Evolutionary conservation across 2,797 vertebrate genomes (phyloP).

Genomic region (Limosa lapponica): DNA sequence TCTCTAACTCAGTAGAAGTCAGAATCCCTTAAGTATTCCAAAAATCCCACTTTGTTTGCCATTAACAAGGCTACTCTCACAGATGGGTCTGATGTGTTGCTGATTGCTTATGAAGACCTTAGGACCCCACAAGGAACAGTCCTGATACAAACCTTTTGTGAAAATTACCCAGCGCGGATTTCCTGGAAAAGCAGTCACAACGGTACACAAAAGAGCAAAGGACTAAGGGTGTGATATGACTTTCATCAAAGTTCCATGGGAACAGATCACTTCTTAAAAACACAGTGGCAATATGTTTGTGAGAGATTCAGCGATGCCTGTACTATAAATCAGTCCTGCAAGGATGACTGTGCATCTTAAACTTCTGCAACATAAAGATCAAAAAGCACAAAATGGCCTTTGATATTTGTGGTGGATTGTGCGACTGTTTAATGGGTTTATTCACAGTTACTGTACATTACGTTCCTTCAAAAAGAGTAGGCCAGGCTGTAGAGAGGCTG

Average conservation of each 20-base stretch:
- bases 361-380: neutral
- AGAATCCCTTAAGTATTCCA: neutral
- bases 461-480: neutral
- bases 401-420: neutral
- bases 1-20: neutral
- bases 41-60: neutral
- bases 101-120: neutral
- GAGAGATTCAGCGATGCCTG: neutral
- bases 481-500: neutral
- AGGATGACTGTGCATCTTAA: neutral
- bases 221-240: neutral
- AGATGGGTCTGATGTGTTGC: neutral
- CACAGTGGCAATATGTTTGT: accelerated
- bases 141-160: neutral
- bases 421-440: neutral
- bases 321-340: neutral
- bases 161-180: neutral
- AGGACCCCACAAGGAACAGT: neutral
- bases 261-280: neutral
- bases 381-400: neutral
- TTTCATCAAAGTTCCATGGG: neutral
- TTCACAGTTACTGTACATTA: neutral
- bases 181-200: conserved; percentile 8
- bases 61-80: neutral
- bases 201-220: neutral